phyloP scores from a whole-genome alignment of 2,888 invertebrate genomes.

The Noctua janthina region DNA sequence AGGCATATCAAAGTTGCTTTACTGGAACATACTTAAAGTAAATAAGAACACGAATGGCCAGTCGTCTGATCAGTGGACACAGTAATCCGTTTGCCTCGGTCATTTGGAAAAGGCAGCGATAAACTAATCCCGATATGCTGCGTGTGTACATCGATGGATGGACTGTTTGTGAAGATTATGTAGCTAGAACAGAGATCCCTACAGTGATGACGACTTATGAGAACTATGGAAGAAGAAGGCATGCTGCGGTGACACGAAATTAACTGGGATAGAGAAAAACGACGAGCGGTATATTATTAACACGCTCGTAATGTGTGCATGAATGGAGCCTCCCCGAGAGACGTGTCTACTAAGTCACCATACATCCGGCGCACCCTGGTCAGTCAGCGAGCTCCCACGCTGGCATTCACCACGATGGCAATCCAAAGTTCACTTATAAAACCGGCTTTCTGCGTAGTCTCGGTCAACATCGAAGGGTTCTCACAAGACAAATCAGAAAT shows the following conservation, averaged over 20 bases:
- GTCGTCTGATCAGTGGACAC: conserved; percentile 29
- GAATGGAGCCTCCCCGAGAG: not conserved
- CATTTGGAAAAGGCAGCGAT: conserved; percentile 18
- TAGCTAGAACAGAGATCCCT: not conserved
- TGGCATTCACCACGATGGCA: not conserved
- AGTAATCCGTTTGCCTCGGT: conserved; percentile 27
- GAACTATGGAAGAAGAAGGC: not conserved
- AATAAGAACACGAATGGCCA: conserved; percentile 28
- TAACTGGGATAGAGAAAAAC: not conserved
- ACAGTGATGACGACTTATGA: not conserved
- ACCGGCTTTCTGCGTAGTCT: not conserved
- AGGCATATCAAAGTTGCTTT: conserved; percentile 47
- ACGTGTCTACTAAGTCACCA: not conserved
- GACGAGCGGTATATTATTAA: not conserved
- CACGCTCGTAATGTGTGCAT: not conserved
- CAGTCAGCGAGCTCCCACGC: not conserved
- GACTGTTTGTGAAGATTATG: not conserved
- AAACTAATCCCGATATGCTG: not conserved
- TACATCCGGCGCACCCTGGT: not conserved
- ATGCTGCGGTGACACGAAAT: not conserved
- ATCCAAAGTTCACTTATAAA: not conserved
- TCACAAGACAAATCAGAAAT: too few relatives aligned
- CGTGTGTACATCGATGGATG: not conserved
- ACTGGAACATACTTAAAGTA: conserved; percentile 36
- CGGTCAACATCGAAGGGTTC: not conserved